These are phyloP conservation scores for Saimiri boliviensis DNA, from an alignment of 2,113 vertebrate species.

Conservation along the genomic window DNA sequence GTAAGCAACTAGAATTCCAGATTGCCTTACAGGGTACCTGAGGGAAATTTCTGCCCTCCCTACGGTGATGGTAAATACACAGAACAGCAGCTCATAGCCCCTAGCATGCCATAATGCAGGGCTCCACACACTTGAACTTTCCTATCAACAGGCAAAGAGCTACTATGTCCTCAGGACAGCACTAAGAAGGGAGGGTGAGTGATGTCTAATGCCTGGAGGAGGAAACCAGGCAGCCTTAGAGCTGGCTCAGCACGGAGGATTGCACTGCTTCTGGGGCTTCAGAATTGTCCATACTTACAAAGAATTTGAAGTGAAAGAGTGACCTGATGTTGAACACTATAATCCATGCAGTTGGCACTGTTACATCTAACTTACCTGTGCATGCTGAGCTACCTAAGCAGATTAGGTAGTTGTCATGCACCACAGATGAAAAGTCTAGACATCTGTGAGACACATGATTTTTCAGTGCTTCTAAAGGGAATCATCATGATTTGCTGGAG, in stretches of 20 bases:
- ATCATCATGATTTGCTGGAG: neutral
- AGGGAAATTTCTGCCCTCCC: neutral
- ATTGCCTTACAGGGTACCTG: neutral
- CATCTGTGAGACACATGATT: neutral
- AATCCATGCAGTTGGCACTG: slow-evolving; percentile 76
- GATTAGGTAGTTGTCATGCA: slow-evolving; percentile 74
- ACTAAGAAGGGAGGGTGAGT: neutral
- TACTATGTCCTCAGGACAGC: neutral
- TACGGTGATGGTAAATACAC: neutral
- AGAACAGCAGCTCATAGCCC: neutral
- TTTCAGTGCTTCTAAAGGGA: neutral
- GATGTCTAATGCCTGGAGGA: slow-evolving; percentile 19
- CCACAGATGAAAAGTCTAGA: neutral
- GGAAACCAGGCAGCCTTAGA: slow-evolving; percentile 9
- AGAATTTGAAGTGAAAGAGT: slow-evolving; percentile 73
- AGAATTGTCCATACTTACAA: slow-evolving; percentile 72
- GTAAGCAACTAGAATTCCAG: neutral
- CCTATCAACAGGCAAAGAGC: slow-evolving; percentile 14
- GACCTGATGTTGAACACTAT: slow-evolving; percentile 73
- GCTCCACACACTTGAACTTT: neutral
- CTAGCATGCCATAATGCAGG: neutral
- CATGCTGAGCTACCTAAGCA: slow-evolving; percentile 72
- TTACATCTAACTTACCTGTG: slow-evolving; percentile 78
- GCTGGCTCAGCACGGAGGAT: slow-evolving; percentile 59
- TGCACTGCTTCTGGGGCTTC: slow-evolving; percentile 66